Evolutionary conservation across 2,113 vertebrate species (phyloP).

Genomic region (Tringa solitaria): DNA sequence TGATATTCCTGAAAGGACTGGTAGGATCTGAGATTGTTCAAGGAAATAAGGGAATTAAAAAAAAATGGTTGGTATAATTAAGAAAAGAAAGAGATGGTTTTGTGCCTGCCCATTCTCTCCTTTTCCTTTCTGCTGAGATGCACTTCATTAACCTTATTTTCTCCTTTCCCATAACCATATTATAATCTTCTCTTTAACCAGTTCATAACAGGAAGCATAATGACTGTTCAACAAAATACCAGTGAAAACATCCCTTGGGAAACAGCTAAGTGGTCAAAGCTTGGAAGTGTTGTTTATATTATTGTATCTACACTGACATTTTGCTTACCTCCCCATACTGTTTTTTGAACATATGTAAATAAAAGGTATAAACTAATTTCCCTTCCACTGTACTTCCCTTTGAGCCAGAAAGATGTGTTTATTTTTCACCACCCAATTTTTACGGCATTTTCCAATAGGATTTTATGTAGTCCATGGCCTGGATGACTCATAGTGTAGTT

Average conservation of each 20-base stretch:
- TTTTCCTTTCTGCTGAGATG: background rate
- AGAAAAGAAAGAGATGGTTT: background rate
- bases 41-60: background rate
- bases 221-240: slow-evolving; percentile 58
- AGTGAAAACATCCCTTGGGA: slow-evolving; percentile 66
- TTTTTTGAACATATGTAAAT: background rate
- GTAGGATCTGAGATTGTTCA: background rate
- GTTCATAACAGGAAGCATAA: slow-evolving; percentile 61
- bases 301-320: background rate
- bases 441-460: background rate
- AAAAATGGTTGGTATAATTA: background rate
- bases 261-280: slow-evolving; percentile 51
- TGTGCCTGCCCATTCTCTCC: background rate
- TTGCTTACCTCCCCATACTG: background rate
- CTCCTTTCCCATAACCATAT: slow-evolving; percentile 52
- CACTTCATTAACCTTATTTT: slow-evolving; percentile 7
- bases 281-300: slow-evolving; percentile 58
- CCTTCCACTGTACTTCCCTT: background rate
- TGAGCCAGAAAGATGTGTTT: background rate
- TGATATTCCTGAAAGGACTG: background rate
- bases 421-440: background rate
- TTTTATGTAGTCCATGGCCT: background rate
- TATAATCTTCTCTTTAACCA: slow-evolving; percentile 65
- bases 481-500: background rate
- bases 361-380: background rate